Percentiles rank a stretch among this genome's conserved stretches.
Evolutionary conservation across 2,888 invertebrate genomes (phyloP).

Genomic region (Athetis lepigone): DNA sequence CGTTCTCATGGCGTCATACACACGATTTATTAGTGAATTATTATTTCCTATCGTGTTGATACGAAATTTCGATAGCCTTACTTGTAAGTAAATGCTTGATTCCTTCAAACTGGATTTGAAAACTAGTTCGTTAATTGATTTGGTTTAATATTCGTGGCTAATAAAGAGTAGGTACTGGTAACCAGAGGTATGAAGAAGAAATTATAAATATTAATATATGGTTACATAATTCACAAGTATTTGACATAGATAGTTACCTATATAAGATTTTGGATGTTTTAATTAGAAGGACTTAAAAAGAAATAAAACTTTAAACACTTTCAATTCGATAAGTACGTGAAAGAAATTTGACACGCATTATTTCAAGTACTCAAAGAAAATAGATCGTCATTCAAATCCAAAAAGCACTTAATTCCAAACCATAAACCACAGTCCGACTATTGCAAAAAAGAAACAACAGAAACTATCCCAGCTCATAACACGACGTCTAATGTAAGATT

Average conservation of each 20-base stretch:
- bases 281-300: too few species aligned
- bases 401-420: too few species aligned
- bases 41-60: slow-evolving; percentile 36
- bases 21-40: slow-evolving; percentile 33
- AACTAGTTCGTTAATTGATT: neutral
- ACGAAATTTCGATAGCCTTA: slow-evolving; percentile 12
- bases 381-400: neutral
- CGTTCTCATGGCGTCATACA: slow-evolving; percentile 35
- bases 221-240: too few species aligned
- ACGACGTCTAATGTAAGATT: neutral
- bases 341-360: neutral
- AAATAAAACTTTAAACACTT: too few species aligned
- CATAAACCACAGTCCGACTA: neutral
- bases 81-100: neutral
- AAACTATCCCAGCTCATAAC: neutral
- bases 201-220: too few species aligned
- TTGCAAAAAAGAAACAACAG: neutral
- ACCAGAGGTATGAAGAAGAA: too few species aligned
- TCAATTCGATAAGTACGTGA: too few species aligned
- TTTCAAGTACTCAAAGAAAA: neutral
- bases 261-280: too few species aligned
- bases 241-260: too few species aligned
- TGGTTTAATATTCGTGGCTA: neutral
- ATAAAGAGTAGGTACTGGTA: neutral
- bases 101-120: neutral